Evolutionary conservation across 1,140 invertebrate genomes (phyloP).

Genomic region (Holotrichia oblita): DNA sequence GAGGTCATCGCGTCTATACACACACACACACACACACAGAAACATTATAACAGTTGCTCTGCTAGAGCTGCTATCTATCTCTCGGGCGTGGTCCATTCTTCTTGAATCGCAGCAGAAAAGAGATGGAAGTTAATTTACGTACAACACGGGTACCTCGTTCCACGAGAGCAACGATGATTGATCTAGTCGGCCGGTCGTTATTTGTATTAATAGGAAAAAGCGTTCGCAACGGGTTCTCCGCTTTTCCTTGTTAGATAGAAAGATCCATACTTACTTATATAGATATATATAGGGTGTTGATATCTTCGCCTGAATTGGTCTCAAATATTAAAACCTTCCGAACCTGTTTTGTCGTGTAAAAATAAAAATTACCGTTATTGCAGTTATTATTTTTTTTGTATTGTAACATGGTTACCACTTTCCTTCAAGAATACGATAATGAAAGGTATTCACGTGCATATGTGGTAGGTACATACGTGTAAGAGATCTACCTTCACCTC

Average conservation of each 20-base stretch:
- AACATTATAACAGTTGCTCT: background rate
- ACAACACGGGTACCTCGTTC: background rate
- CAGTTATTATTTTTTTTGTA: no score
- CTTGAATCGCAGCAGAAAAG: background rate
- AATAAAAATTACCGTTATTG: no score
- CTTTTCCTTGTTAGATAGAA: background rate
- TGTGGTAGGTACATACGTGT: no score
- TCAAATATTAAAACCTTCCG: no score
- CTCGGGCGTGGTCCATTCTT: slow-evolving; percentile 34
- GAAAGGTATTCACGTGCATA: no score
- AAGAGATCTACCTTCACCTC: no score
- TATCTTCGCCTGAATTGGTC: no score
- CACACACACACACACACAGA: background rate
- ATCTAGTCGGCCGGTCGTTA: background rate
- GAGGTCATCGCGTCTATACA: slow-evolving; percentile 31
- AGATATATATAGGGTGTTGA: no score
- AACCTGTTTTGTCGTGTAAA: no score
- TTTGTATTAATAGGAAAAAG: background rate
- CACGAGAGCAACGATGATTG: background rate
- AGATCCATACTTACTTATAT: background rate
- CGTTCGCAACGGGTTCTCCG: background rate
- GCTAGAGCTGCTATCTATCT: background rate
- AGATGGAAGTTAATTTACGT: background rate
- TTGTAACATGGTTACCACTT: no score
- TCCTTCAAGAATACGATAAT: no score